Evolutionary conservation across 2,888 invertebrate species (phyloP).

Genomic region (Linyphia triangularis): DNA sequence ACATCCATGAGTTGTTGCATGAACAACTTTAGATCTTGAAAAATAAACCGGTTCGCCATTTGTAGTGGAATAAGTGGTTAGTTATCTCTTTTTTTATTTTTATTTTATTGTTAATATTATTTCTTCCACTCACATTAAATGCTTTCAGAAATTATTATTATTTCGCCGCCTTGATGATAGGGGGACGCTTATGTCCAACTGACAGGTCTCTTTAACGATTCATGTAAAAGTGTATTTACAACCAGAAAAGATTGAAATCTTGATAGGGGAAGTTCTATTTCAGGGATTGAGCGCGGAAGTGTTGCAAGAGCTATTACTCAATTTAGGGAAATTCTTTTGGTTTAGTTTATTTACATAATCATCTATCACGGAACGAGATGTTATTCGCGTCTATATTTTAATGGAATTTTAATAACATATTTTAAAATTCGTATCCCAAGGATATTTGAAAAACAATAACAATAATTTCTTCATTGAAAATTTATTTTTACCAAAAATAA

Average conservation of each 20-base stretch:
- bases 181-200: neutral
- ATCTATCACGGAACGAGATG: neutral
- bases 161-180: conserved; percentile 8
- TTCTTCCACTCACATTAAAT: conserved; percentile 15
- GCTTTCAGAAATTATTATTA: conserved; percentile 38
- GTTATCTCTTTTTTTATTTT: neutral
- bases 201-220: neutral
- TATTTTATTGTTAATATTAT: neutral
- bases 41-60: conserved; percentile 24
- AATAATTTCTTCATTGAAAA: too few species aligned
- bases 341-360: neutral
- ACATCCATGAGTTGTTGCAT: neutral
- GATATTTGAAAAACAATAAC: neutral
- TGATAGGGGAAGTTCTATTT: conserved; percentile 6
- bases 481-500: too few species aligned
- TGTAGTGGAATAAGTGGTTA: neutral
- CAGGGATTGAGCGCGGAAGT: neutral
- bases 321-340: neutral
- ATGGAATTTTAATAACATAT: neutral
- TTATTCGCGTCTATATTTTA: neutral
- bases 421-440: neutral
- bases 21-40: neutral
- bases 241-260: conserved; percentile 10
- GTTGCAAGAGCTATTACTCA: neutral
- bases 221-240: conserved; percentile 7